Conservation (phyloP, 1,140 invertebrate species). For the Hetaerina americana region DNA sequence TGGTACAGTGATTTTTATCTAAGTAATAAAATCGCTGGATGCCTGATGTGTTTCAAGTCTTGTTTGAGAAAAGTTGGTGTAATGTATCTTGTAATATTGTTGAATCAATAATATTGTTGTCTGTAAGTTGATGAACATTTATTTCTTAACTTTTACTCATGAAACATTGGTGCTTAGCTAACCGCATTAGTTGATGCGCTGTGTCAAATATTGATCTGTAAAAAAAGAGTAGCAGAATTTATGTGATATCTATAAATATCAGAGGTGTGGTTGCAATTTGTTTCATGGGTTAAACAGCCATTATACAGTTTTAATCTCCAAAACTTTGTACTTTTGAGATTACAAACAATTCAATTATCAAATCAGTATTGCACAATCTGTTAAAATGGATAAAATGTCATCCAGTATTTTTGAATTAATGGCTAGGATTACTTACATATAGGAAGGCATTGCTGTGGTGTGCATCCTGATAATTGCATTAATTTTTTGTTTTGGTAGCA, state of each 20-base stretch:
- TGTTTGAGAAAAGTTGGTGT: too few species aligned
- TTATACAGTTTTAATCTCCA: not conserved
- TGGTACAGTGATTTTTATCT: too few species aligned
- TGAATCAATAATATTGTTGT: too few species aligned
- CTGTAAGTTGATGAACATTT: too few species aligned
- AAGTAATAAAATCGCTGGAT: too few species aligned
- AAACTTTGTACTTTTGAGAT: not conserved
- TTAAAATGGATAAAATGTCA: not conserved
- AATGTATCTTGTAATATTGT: too few species aligned
- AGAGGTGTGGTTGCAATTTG: not conserved
- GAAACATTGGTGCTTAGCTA: not conserved
- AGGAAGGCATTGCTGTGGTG: not conserved
- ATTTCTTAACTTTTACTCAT: not conserved
- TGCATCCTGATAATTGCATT: not conserved
- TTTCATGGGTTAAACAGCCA: not conserved
- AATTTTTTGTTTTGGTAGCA: not conserved
- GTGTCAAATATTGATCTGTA: not conserved
- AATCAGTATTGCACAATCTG: not conserved
- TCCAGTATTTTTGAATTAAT: not conserved
- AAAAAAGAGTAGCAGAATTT: not conserved
- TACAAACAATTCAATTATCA: not conserved
- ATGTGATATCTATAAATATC: not conserved
- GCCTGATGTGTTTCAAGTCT: too few species aligned
- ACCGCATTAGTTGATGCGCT: not conserved
- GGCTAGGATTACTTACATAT: not conserved